phyloP scores from a whole-genome alignment of 35 echinoderm and acorn worm species.

The Diadema setosum region DNA sequence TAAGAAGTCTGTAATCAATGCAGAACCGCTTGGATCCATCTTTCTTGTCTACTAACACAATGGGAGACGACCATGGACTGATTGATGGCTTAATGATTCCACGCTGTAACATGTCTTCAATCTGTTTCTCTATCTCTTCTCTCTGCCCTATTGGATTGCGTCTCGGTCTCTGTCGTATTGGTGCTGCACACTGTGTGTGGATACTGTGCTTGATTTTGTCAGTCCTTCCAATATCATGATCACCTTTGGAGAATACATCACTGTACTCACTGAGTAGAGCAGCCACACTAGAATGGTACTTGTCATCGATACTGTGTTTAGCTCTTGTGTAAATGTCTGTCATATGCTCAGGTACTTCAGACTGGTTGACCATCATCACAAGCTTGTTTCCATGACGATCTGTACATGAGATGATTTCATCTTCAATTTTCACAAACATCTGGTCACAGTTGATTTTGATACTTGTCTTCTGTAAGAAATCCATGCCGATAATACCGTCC shows the following conservation, averaged over 20 bases:
- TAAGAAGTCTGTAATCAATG: no score
- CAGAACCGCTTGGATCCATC: conserved; percentile 62
- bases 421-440: not conserved
- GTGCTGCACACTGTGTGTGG: not conserved
- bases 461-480: conserved; percentile 12
- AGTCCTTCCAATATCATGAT: conserved; percentile 45
- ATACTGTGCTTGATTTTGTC: conserved; percentile 45
- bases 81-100: conserved; percentile 50
- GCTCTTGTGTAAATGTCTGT: not conserved
- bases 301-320: not conserved
- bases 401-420: not conserved
- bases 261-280: not conserved
- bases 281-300: not conserved
- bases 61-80: conserved; percentile 54
- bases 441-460: not conserved
- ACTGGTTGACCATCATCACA: not conserved
- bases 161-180: conserved; percentile 39
- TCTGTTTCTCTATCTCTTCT: conserved; percentile 32
- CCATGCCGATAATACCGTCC: conserved; percentile 56
- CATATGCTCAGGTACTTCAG: conserved; percentile 1
- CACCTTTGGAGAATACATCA: conserved; percentile 42
- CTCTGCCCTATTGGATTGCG: conserved; percentile 34
- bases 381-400: not conserved
- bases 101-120: conserved; percentile 21
- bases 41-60: conserved; percentile 74